Conservation (phyloP, 2,113 vertebrate genomes). For the Panthera leo region DNA sequence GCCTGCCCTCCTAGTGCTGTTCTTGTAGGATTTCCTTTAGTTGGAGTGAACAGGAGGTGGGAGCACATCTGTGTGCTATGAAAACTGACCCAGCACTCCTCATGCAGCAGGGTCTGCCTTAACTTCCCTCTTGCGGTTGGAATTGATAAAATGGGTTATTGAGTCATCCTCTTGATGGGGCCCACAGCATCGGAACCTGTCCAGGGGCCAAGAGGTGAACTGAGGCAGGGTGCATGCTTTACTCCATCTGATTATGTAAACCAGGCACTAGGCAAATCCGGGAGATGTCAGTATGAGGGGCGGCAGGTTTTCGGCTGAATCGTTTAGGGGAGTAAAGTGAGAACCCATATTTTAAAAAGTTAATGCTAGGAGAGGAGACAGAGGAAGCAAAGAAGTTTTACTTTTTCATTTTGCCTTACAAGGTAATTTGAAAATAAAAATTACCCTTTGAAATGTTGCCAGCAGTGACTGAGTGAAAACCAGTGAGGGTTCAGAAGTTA, state of each 20-base stretch:
- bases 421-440: background rate
- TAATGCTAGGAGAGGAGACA: background rate
- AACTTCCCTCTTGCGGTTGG: background rate
- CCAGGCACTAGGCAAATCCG: fast-evolving
- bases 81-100: background rate
- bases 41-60: background rate
- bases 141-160: background rate
- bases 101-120: background rate
- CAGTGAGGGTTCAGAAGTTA: background rate
- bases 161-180: background rate
- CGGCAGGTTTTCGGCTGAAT: background rate
- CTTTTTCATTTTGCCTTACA: slow-evolving; percentile 23
- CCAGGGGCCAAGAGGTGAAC: background rate
- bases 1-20: background rate
- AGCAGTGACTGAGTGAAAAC: slow-evolving; percentile 49
- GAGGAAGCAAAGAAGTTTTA: slow-evolving; percentile 6
- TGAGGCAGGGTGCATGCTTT: background rate
- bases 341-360: background rate
- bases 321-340: background rate
- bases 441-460: slow-evolving; percentile 41
- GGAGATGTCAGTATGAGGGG: background rate
- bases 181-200: background rate
- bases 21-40: background rate
- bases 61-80: background rate
- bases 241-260: fast-evolving